Conservation (phyloP, 2,797 vertebrate species). For the Parauchenoglanis ngamensis region DNA sequence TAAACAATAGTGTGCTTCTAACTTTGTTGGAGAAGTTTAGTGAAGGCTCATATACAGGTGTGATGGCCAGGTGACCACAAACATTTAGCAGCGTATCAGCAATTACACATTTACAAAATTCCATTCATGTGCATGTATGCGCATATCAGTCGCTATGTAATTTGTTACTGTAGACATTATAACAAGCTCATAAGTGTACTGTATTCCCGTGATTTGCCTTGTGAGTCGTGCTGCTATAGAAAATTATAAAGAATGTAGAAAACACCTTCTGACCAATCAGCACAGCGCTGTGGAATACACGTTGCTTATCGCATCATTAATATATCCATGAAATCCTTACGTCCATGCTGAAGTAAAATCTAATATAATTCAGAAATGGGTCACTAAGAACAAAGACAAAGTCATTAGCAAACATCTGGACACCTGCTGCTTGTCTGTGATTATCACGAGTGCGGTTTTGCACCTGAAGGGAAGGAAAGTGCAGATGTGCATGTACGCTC, state of each 20-base stretch:
- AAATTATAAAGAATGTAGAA: neutral
- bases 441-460: conserved; percentile 71
- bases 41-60: neutral
- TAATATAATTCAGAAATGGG: neutral
- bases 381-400: neutral
- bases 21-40: neutral
- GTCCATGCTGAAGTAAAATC: neutral
- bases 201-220: neutral
- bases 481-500: neutral
- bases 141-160: neutral
- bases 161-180: neutral
- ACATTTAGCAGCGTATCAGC: neutral
- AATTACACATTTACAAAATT: neutral
- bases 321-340: neutral
- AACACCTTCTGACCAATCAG: neutral
- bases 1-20: neutral
- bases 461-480: conserved; percentile 51
- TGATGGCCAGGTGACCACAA: neutral
- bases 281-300: neutral
- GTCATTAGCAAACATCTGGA: conserved; percentile 6
- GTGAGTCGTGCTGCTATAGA: neutral
- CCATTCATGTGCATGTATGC: too few species aligned
- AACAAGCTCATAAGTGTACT: neutral
- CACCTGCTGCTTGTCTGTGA: conserved; percentile 50
- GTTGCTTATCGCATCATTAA: neutral